phyloP scores from a whole-genome alignment of 2,113 vertebrate genomes.

The Orientallactaga bullata region DNA sequence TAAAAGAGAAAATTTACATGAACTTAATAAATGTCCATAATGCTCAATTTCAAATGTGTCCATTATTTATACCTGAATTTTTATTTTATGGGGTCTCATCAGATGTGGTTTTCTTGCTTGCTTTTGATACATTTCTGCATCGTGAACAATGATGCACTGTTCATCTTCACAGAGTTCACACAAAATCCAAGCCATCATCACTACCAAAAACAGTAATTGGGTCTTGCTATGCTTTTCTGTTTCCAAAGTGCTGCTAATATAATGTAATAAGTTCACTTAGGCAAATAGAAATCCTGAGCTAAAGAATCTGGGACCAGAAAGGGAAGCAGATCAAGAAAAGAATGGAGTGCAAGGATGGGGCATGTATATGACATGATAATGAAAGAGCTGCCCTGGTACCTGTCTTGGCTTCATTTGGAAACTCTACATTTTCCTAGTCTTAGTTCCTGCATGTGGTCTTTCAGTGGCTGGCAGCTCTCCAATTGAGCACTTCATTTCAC shows the following conservation, averaged over 20 bases:
- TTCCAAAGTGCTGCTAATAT: neutral
- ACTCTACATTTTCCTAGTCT: conserved; percentile 48
- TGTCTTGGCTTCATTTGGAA: neutral
- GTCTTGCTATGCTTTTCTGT: neutral
- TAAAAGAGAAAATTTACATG: neutral
- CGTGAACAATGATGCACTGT: neutral
- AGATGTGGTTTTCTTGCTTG: neutral
- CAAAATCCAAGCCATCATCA: neutral
- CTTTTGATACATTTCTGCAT: conserved; percentile 58
- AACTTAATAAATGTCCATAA: neutral
- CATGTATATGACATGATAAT: neutral
- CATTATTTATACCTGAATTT: conserved; percentile 22
- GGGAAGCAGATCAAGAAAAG: neutral
- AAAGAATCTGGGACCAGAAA: neutral
- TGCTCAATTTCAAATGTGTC: conserved; percentile 9
- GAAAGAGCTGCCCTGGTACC: conserved; percentile 47
- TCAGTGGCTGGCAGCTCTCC: conserved; percentile 85
- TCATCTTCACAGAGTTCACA: conserved; percentile 62
- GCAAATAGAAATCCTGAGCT: conserved; percentile 24
- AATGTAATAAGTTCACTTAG: neutral
- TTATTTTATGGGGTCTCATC: neutral
- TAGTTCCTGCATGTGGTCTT: conserved; percentile 70
- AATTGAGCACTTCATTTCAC: conserved; percentile 85
- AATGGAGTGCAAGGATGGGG: neutral
- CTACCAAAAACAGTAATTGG: neutral